Conservation (phyloP, 1,140 invertebrate genomes). For the Atta colombica region DNA sequence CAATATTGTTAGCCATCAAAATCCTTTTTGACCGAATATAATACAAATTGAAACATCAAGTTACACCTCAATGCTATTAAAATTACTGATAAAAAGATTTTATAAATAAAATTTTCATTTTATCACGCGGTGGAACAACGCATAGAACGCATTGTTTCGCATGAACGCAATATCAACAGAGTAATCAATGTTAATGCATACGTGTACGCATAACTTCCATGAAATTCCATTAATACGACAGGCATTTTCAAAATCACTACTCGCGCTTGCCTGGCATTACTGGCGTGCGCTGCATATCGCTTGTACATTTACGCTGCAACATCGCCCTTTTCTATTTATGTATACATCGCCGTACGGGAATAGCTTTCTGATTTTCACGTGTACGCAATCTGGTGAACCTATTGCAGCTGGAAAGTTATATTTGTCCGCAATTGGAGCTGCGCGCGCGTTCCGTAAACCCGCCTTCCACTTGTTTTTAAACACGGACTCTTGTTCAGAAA, state of each 20-base stretch:
- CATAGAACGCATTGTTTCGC: background rate
- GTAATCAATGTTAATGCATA: slow-evolving; percentile 20
- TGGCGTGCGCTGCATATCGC: slow-evolving; percentile 34
- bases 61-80: background rate
- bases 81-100: background rate
- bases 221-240: slow-evolving; percentile 47
- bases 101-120: background rate
- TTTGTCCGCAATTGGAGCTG: slow-evolving; percentile 54
- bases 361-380: slow-evolving; percentile 61
- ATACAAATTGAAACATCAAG: background rate
- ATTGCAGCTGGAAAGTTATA: slow-evolving; percentile 63
- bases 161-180: slow-evolving; percentile 16
- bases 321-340: slow-evolving; percentile 55
- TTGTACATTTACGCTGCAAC: slow-evolving; percentile 32
- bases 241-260: slow-evolving; percentile 56
- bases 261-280: slow-evolving; percentile 16
- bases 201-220: slow-evolving; percentile 8
- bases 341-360: slow-evolving; percentile 50
- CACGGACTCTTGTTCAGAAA: slow-evolving; percentile 21
- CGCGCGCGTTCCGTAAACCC: slow-evolving; percentile 17
- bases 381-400: slow-evolving; percentile 62
- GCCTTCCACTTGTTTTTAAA: slow-evolving; percentile 36
- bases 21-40: no score
- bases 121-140: background rate
- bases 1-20: no score